These are phyloP conservation scores for Rhabdomys pumilio DNA, from an alignment of 2,797 vertebrate species.

Conservation along the genomic window DNA sequence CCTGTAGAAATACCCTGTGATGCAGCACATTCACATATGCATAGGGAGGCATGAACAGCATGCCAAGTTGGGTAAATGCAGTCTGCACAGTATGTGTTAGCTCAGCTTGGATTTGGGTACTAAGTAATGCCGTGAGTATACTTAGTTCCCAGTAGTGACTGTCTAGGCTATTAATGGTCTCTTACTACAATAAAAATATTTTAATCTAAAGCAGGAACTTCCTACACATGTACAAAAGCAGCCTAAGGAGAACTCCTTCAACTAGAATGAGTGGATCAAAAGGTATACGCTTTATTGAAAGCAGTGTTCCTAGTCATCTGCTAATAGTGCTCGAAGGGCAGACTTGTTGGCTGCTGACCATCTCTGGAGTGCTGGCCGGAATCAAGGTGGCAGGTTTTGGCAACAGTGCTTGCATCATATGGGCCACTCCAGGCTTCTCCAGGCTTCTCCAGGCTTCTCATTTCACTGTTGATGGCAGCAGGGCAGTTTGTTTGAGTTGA, in stretches of 20 bases:
- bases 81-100: constrained; percentile 18
- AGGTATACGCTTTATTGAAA: not conserved
- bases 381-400: not conserved
- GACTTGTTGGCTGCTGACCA: not conserved
- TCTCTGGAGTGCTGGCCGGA: not conserved
- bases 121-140: constrained; percentile 45
- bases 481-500: not conserved
- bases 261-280: constrained; percentile 29
- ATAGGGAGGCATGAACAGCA: constrained; percentile 41
- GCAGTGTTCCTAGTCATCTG: not conserved
- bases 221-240: not conserved
- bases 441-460: not conserved
- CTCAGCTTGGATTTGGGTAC: constrained; percentile 47
- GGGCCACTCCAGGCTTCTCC: not conserved
- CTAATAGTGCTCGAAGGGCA: not conserved
- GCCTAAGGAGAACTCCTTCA: constrained; percentile 56
- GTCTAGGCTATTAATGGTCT: constrained; percentile 9
- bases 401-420: too few relatives aligned
- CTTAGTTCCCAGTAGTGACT: not conserved
- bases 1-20: not conserved
- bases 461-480: not conserved
- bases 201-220: constrained; percentile 6
- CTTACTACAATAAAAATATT: not conserved
- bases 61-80: not conserved
- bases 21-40: constrained; percentile 5